phyloP scores from a whole-genome alignment of 2,888 invertebrate genomes.

The Punctoribates punctum region DNA sequence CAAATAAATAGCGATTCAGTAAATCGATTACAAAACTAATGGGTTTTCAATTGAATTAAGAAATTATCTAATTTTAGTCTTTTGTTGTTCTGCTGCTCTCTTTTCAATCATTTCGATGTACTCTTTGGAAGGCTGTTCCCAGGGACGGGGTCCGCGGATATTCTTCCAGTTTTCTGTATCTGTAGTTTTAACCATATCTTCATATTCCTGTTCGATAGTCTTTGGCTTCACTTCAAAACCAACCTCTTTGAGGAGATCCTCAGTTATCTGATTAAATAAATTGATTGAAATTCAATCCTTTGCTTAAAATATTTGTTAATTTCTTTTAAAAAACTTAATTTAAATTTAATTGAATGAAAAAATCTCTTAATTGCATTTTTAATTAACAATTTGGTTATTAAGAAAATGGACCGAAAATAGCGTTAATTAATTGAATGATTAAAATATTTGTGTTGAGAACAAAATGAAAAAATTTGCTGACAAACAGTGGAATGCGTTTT shows the following conservation, averaged over 20 bases:
- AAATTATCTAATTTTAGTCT: constrained; percentile 9
- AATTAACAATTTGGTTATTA: no score
- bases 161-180: constrained; percentile 83
- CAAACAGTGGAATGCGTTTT: no score
- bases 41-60: neutral
- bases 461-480: no score
- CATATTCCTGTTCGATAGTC: constrained; percentile 39
- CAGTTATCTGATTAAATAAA: neutral
- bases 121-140: constrained; percentile 62
- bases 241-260: neutral
- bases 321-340: no score
- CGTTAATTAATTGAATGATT: no score
- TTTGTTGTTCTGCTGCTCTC: constrained; percentile 32
- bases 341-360: no score
- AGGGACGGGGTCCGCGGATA: constrained; percentile 76
- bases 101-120: constrained; percentile 39
- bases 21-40: neutral
- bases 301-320: no score
- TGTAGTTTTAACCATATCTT: constrained; percentile 52
- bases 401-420: neutral
- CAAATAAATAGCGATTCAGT: no score
- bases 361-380: no score
- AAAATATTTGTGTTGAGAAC: no score
- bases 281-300: no score
- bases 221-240: constrained; percentile 7